These are phyloP conservation scores for Stenotaenia linearis DNA, from an alignment of 2,888 invertebrate genomes.

Conservation along the genomic window DNA sequence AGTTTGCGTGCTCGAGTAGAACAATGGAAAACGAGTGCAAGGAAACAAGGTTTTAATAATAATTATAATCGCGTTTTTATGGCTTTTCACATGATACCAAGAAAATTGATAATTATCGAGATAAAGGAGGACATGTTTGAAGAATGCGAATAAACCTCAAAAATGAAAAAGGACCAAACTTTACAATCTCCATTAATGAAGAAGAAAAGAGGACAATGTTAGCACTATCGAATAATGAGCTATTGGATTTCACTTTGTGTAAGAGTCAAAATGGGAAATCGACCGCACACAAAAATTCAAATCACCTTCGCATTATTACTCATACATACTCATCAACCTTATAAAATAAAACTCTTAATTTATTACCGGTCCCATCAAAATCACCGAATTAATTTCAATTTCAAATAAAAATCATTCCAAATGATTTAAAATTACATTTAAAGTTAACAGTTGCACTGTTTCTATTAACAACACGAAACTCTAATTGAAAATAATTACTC, in stretches of 20 bases:
- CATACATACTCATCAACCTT: not conserved
- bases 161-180: not conserved
- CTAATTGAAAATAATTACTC: slow-evolving; percentile 23
- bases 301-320: not conserved
- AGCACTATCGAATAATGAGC: not conserved
- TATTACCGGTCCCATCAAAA: not conserved
- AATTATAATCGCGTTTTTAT: not conserved
- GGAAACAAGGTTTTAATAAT: not conserved
- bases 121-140: not conserved
- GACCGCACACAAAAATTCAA: not conserved
- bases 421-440: not conserved
- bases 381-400: not conserved
- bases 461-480: not conserved
- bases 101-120: not conserved
- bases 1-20: too few relatives aligned
- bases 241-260: slow-evolving; percentile 21
- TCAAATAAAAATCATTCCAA: not conserved
- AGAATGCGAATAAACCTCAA: not conserved
- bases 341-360: not conserved
- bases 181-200: slow-evolving; percentile 3
- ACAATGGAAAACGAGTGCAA: not conserved
- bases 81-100: not conserved
- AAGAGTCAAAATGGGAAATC: slow-evolving; percentile 2
- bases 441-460: not conserved
- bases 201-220: slow-evolving; percentile 13